phyloP scores from a whole-genome alignment of 2,888 invertebrate genomes.

The Agrotis exclamationis region DNA sequence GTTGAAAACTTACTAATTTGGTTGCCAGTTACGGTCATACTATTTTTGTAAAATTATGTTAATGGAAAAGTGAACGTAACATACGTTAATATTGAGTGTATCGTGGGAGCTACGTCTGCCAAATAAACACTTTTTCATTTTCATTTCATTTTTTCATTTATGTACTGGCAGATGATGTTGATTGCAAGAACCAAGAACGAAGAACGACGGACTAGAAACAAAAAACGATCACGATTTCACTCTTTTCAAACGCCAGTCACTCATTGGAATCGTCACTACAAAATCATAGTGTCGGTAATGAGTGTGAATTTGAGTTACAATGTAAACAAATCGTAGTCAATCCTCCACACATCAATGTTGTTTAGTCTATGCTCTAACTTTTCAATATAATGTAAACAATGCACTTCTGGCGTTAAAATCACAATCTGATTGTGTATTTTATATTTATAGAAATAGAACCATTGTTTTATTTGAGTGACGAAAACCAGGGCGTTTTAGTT shows the following conservation, averaged over 20 bases:
- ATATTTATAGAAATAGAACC: conserved; percentile 28
- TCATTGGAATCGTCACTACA: conserved; percentile 17
- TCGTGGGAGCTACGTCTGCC: too few species aligned
- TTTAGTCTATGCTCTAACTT: conserved; percentile 59
- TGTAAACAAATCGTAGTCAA: conserved; percentile 61
- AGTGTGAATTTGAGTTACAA: conserved; percentile 32
- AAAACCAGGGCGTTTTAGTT: conserved; percentile 5
- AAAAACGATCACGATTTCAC: neutral
- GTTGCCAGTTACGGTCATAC: too few species aligned
- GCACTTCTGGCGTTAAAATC: conserved; percentile 41
- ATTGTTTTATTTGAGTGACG: conserved; percentile 27
- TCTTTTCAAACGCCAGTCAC: conserved; percentile 3
- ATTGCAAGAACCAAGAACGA: neutral
- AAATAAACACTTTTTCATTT: too few species aligned
- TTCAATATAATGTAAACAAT: conserved; percentile 54
- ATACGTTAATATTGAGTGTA: too few species aligned
- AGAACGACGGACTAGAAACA: conserved; percentile 5
- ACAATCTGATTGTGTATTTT: conserved; percentile 33
- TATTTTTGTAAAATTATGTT: too few species aligned
- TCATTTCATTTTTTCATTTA: too few species aligned
- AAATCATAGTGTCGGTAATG: conserved; percentile 29
- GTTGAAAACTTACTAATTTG: too few species aligned
- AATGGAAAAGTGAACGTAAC: too few species aligned
- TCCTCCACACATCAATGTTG: conserved; percentile 40
- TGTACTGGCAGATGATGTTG: conserved; percentile 3